Evolutionary conservation across 1,140 invertebrate genomes (phyloP).

Genomic region (Sinonovacula constricta): DNA sequence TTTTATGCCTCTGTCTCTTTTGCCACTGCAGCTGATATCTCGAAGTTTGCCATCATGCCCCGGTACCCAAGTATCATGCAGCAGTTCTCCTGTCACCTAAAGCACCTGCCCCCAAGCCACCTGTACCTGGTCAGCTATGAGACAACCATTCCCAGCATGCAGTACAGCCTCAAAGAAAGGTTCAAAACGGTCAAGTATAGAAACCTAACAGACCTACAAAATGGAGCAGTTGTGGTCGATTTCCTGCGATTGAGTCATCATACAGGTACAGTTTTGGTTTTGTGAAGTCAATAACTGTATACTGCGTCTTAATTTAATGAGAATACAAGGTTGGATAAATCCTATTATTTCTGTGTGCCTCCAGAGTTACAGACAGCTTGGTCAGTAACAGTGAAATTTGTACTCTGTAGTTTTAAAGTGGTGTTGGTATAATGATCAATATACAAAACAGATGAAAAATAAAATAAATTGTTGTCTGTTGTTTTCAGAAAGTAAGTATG

Average conservation of each 20-base stretch:
- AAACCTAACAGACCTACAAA: conserved; percentile 18
- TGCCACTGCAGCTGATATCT: conserved; percentile 22
- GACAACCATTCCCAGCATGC: conserved; percentile 21
- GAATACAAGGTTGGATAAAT: too few species aligned
- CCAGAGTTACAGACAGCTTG: too few species aligned
- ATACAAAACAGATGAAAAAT: too few species aligned
- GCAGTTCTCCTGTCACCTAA: conserved; percentile 40
- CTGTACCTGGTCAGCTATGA: conserved; percentile 37
- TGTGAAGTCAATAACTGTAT: too few species aligned
- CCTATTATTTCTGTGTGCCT: too few species aligned
- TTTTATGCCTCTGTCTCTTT: background rate
- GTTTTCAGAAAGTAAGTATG: conserved; percentile 28
- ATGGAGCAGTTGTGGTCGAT: conserved; percentile 14
- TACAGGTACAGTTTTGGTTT: conserved; percentile 4
- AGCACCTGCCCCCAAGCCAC: conserved; percentile 3
- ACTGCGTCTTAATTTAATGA: too few species aligned
- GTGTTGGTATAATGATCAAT: too few species aligned
- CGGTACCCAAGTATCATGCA: conserved; percentile 7
- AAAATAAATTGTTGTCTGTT: background rate
- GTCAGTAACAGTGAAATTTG: too few species aligned
- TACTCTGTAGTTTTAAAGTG: too few species aligned
- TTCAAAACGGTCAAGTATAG: conserved; percentile 13
- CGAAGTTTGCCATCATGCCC: conserved; percentile 40
- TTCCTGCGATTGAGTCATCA: conserved; percentile 29
- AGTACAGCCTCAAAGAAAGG: conserved; percentile 18